A percentile compares a stretch with the other conserved stretches of the same genome.
Evolutionary conservation across 2,113 vertebrate genomes (phyloP).

Genomic region (Gymnobelideus leadbeateri): DNA sequence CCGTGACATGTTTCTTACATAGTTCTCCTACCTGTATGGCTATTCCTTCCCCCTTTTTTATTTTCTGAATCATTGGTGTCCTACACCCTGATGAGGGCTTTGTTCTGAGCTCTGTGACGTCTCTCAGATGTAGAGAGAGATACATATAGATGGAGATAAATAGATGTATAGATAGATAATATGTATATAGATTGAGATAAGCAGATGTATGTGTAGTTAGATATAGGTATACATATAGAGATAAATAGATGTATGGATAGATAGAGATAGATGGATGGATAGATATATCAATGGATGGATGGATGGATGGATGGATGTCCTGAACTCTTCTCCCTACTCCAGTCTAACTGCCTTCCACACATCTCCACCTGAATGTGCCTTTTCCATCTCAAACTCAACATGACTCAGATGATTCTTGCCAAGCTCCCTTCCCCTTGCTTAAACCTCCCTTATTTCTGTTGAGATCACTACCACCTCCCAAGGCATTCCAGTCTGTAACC

Average conservation of each 20-base stretch:
- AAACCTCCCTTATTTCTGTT: background rate
- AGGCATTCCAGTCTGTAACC: background rate
- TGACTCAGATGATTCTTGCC: background rate
- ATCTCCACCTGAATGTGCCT: background rate
- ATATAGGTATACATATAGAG: no score
- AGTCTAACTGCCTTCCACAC: background rate
- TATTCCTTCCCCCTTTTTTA: background rate
- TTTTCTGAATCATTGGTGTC: background rate
- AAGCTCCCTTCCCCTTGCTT: background rate
- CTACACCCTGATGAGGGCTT: background rate
- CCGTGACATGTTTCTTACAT: background rate
- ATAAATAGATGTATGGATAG: background rate
- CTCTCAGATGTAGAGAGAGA: no score
- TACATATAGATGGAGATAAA: no score
- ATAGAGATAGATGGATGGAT: background rate
- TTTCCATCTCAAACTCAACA: background rate
- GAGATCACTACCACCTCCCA: background rate
- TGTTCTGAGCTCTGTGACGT: no score
- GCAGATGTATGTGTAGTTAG: no score
- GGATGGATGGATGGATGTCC: no score
- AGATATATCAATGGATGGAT: no score
- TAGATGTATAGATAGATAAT: background rate
- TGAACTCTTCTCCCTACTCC: no score
- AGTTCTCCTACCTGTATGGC: background rate
- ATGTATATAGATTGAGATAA: background rate